Evolutionary conservation across 2,888 invertebrate species (phyloP).

Genomic region (Calliphora vomitoria): DNA sequence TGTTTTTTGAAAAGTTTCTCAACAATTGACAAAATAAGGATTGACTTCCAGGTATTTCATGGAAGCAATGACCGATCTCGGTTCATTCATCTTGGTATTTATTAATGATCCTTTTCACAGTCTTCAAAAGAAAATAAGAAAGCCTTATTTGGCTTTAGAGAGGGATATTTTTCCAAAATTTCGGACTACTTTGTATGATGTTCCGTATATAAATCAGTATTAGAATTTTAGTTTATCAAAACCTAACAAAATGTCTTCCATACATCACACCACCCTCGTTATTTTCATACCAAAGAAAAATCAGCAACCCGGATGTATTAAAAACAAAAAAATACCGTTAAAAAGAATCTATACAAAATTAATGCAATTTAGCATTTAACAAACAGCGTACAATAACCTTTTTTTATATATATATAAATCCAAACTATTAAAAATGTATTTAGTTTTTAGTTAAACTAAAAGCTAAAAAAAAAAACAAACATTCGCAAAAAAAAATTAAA

Average conservation of each 20-base stretch:
- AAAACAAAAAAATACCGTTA: not conserved
- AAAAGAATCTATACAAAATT: not conserved
- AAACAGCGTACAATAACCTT: constrained; percentile 57
- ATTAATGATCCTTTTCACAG: too few species aligned
- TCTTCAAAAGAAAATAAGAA: too few species aligned
- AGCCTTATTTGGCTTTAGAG: too few species aligned
- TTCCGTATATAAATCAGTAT: too few species aligned
- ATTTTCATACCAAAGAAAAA: not conserved
- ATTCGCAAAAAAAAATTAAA: constrained; percentile 33
- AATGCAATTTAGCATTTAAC: constrained; percentile 51
- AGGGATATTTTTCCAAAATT: too few species aligned
- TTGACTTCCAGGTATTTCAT: too few species aligned
- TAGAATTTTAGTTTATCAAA: not conserved
- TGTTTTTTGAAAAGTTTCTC: too few species aligned
- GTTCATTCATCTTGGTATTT: too few species aligned
- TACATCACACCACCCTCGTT: not conserved
- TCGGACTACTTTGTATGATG: too few species aligned
- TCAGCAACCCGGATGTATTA: constrained; percentile 51
- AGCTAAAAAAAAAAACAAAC: constrained; percentile 2
- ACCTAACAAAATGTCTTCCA: not conserved
- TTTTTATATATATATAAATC: not conserved
- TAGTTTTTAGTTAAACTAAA: constrained; percentile 25
- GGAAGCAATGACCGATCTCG: too few species aligned
- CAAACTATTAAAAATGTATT: constrained; percentile 29
- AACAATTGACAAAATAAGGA: too few species aligned